Evolutionary conservation across 2,888 invertebrate genomes (phyloP).

Genomic region (Leptogaster cylindrica): DNA sequence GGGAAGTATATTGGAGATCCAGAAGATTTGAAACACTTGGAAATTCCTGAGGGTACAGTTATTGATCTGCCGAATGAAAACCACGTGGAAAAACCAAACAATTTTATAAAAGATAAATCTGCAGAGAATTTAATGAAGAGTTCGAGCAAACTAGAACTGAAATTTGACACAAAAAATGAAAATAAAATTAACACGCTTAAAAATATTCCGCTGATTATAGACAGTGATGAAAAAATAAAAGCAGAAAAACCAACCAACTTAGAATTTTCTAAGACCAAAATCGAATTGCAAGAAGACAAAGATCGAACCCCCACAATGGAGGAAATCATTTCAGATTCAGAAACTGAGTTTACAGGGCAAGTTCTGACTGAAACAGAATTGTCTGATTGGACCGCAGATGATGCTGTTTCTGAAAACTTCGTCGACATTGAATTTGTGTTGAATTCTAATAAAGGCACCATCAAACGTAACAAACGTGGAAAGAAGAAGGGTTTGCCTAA

Average conservation of each 20-base stretch:
- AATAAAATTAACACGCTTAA: slow-evolving; percentile 61
- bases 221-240: slow-evolving; percentile 53
- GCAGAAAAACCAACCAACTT: slow-evolving; percentile 56
- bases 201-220: slow-evolving; percentile 59
- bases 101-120: background rate
- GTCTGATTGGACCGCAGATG: slow-evolving; percentile 89
- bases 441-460: slow-evolving; percentile 63
- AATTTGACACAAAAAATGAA: slow-evolving; percentile 61
- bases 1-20: slow-evolving; percentile 62
- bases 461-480: slow-evolving; percentile 58
- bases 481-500: slow-evolving; percentile 52
- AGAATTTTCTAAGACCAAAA: slow-evolving; percentile 49
- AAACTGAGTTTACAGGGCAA: slow-evolving; percentile 73
- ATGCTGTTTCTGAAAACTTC: slow-evolving; percentile 77
- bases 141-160: slow-evolving; percentile 54
- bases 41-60: slow-evolving; percentile 58
- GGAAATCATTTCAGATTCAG: slow-evolving; percentile 68
- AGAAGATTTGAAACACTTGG: slow-evolving; percentile 60
- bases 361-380: slow-evolving; percentile 84
- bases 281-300: slow-evolving; percentile 52
- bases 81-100: slow-evolving; percentile 26
- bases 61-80: slow-evolving; percentile 3
- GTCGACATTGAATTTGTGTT: slow-evolving; percentile 70
- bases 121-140: slow-evolving; percentile 44
- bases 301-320: slow-evolving; percentile 61